Conservation (phyloP, 2,888 invertebrate species). For the Volucella inanis region DNA sequence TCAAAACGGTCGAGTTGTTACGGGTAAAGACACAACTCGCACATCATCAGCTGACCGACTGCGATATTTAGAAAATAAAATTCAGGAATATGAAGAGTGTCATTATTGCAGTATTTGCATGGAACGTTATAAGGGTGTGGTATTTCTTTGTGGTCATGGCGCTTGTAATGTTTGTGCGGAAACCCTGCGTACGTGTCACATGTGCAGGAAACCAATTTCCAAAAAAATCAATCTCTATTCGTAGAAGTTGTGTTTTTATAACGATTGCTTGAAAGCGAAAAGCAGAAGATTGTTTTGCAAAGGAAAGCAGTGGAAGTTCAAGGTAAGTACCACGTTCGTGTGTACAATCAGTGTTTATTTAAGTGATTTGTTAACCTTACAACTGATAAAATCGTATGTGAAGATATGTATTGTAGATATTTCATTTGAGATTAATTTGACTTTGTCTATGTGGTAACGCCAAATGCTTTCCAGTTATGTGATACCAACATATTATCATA, state of each 20-base stretch:
- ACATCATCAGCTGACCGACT: slow-evolving; percentile 87
- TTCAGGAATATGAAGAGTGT: slow-evolving; percentile 93
- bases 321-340: slow-evolving; percentile 27
- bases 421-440: no score
- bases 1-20: slow-evolving; percentile 84
- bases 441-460: no score
- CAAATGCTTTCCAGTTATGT: no score
- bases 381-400: no score
- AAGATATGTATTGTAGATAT: no score
- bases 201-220: slow-evolving; percentile 85
- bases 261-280: slow-evolving; percentile 9
- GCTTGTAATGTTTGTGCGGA: slow-evolving; percentile 92
- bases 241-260: slow-evolving; percentile 12
- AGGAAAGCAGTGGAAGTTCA: not conserved
- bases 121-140: slow-evolving; percentile 91
- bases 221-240: slow-evolving; percentile 83
- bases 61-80: slow-evolving; percentile 88
- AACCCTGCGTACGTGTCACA: slow-evolving; percentile 92
- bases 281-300: slow-evolving; percentile 37
- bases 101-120: slow-evolving; percentile 94
- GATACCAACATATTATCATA: no score
- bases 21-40: slow-evolving; percentile 83
- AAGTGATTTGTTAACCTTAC: slow-evolving; percentile 3
- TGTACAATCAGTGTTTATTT: not conserved
- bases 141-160: slow-evolving; percentile 94